Evolutionary conservation across 2,888 invertebrate species (phyloP).

Genomic region (Cryptocephalus moraei): DNA sequence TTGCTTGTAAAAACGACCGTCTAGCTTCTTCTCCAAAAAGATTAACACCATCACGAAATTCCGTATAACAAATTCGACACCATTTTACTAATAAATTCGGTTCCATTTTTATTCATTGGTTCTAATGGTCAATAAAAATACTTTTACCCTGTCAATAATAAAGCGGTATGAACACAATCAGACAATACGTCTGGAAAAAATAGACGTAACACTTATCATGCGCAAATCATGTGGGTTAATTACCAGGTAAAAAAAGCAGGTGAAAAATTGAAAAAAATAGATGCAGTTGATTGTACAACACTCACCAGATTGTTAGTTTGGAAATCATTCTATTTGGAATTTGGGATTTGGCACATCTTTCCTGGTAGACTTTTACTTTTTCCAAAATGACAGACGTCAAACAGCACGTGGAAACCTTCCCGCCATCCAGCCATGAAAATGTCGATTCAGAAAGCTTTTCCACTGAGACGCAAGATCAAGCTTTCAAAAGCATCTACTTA

Average conservation of each 20-base stretch:
- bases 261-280: constrained; percentile 10
- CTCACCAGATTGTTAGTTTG: too few relatives aligned
- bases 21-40: constrained; percentile 58
- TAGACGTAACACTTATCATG: constrained; percentile 32
- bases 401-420: constrained; percentile 30
- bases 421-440: constrained; percentile 26
- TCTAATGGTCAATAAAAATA: constrained; percentile 6
- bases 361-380: too few relatives aligned
- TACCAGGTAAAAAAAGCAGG: background rate
- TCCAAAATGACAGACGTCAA: constrained; percentile 29
- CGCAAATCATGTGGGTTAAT: constrained; percentile 15
- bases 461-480: constrained; percentile 7
- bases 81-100: constrained; percentile 25
- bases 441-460: constrained; percentile 16
- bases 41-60: constrained; percentile 49
- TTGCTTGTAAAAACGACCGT: constrained; percentile 52
- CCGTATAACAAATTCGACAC: constrained; percentile 57
- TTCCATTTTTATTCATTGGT: constrained; percentile 29
- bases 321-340: too few relatives aligned
- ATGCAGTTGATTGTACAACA: too few relatives aligned
- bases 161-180: constrained; percentile 6
- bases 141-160: constrained; percentile 6
- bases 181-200: constrained; percentile 13
- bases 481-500: constrained; percentile 17
- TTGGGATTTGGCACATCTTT: too few relatives aligned